phyloP scores from a whole-genome alignment of 2,113 vertebrate species.

The Gallinago paraguaiae region DNA sequence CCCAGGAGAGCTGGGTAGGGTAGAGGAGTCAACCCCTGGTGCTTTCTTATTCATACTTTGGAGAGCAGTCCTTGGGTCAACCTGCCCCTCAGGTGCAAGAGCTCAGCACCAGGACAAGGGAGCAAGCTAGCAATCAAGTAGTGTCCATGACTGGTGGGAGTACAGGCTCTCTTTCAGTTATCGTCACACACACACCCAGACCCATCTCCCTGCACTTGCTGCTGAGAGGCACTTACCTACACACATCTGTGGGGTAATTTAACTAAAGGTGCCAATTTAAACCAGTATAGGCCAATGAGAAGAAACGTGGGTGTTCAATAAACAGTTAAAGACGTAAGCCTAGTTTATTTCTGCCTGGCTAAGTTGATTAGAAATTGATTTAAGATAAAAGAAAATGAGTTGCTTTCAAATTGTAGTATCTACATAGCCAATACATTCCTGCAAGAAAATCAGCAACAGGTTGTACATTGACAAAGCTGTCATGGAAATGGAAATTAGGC shows the following conservation, averaged over 20 bases:
- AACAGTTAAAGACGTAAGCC: neutral
- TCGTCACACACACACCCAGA: neutral
- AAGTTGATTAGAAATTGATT: conserved; percentile 50
- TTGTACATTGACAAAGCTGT: neutral
- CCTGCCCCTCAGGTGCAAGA: neutral
- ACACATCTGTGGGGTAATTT: neutral
- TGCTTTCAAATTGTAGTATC: neutral
- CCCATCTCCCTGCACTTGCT: accelerated
- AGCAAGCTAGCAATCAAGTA: neutral
- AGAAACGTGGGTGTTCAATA: neutral
- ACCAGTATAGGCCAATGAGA: neutral
- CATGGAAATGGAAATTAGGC: neutral
- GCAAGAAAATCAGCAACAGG: neutral
- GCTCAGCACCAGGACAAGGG: neutral
- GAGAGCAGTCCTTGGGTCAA: neutral
- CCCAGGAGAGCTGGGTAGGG: neutral
- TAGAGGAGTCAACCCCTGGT: neutral
- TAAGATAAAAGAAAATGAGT: conserved; percentile 6
- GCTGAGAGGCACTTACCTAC: accelerated
- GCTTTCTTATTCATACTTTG: neutral
- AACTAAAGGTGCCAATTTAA: neutral
- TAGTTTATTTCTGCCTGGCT: neutral
- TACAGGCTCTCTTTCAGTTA: neutral
- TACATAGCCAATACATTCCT: neutral
- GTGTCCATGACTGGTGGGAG: accelerated